A percentile compares a stretch with the other conserved stretches of the same genome.
phyloP scores from a whole-genome alignment of 2,113 vertebrate species.

The Aramus guarauna region DNA sequence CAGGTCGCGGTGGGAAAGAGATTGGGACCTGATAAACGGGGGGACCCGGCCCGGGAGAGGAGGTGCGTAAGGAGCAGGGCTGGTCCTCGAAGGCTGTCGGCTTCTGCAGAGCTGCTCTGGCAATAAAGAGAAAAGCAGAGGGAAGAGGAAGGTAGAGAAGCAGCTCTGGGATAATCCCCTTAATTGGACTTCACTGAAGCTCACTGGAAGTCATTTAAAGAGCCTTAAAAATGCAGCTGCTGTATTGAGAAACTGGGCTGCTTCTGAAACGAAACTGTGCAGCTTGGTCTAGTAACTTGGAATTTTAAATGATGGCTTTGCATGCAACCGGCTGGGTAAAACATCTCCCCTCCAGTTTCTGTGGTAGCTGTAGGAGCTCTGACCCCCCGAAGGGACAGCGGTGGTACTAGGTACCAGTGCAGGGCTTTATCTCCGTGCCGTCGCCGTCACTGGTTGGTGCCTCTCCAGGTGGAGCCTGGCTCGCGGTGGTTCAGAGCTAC shows the following conservation, averaged over 20 bases:
- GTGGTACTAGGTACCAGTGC: neutral
- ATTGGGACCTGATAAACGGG: neutral
- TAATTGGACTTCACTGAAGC: neutral
- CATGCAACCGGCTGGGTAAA: rapidly evolving
- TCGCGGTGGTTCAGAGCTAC: rapidly evolving
- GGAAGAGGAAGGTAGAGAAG: neutral
- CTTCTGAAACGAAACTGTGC: neutral
- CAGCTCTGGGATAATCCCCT: neutral
- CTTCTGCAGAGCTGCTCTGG: neutral
- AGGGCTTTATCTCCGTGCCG: neutral
- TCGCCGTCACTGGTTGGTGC: neutral
- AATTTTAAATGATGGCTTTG: neutral
- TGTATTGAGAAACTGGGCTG: neutral
- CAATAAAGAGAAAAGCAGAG: neutral
- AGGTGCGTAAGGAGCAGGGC: neutral
- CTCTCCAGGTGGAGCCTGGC: neutral
- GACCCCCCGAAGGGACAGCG: neutral
- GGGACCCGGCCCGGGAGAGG: neutral
- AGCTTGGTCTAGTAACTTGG: rapidly evolving
- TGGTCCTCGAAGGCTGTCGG: rapidly evolving
- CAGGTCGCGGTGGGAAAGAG: slow-evolving; percentile 1
- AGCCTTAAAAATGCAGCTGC: neutral
- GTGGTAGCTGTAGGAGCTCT: neutral
- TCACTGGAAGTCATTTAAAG: neutral
- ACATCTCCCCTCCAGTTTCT: neutral